Percentiles rank a stretch among this genome's conserved stretches.
Evolutionary conservation across 2,888 invertebrate species (phyloP).

Genomic region (Acleris holmiana): DNA sequence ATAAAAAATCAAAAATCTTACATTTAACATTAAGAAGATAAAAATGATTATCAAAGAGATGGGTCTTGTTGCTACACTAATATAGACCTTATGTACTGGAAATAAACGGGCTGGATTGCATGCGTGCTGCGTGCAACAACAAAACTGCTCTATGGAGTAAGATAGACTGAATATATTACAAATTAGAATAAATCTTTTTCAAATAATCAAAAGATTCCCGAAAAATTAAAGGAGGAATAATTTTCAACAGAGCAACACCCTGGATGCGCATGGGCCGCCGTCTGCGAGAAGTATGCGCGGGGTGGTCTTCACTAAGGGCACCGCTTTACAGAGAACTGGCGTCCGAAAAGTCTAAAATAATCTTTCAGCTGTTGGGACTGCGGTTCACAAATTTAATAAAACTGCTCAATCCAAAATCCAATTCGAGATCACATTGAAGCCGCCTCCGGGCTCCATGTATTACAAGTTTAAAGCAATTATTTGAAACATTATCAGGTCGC

Average conservation of each 20-base stretch:
- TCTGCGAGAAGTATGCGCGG: not conserved
- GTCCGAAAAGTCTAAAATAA: not conserved
- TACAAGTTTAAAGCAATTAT: constrained; percentile 73
- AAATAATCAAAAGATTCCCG: not conserved
- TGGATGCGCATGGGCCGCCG: not conserved
- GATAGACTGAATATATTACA: not conserved
- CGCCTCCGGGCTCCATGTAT: constrained; percentile 71
- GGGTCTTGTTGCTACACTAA: constrained; percentile 20
- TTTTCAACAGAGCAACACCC: constrained; percentile 17
- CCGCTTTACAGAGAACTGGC: not conserved
- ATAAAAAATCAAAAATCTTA: constrained; percentile 46
- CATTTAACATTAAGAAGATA: constrained; percentile 22
- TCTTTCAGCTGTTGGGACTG: constrained; percentile 30
- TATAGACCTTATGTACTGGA: constrained; percentile 15
- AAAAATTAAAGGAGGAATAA: constrained; percentile 4
- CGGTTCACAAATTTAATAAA: constrained; percentile 17
- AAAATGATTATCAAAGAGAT: constrained; percentile 27
- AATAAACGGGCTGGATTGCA: constrained; percentile 5
- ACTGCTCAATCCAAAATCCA: constrained; percentile 64
- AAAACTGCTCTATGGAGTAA: not conserved
- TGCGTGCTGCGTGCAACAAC: constrained; percentile 2
- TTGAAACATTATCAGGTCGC: constrained; percentile 71
- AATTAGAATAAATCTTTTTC: not conserved
- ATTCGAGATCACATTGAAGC: constrained; percentile 79
- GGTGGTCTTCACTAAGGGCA: not conserved